phyloP scores from a whole-genome alignment of 2,888 invertebrate genomes.

The Adineta ricciae region DNA sequence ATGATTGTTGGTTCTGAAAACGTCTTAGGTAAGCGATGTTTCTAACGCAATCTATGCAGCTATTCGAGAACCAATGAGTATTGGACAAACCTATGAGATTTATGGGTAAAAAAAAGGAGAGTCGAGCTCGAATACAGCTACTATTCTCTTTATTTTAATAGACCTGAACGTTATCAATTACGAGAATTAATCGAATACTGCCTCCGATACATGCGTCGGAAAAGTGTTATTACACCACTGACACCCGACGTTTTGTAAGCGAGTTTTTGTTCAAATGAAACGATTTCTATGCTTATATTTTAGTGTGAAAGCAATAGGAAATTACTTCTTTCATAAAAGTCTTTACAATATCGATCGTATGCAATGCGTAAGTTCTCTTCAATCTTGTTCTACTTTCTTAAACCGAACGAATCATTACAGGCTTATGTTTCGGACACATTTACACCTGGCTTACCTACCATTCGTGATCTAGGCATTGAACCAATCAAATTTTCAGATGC shows the following conservation, averaged over 20 bases:
- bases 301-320: background rate
- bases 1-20: slow-evolving; percentile 20
- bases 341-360: slow-evolving; percentile 27
- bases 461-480: slow-evolving; percentile 30
- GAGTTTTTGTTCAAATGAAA: background rate
- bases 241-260: slow-evolving; percentile 31
- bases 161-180: slow-evolving; percentile 31
- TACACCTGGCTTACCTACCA: slow-evolving; percentile 27
- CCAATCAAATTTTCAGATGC: slow-evolving; percentile 25
- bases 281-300: background rate
- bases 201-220: slow-evolving; percentile 23
- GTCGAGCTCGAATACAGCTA: background rate
- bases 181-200: slow-evolving; percentile 33
- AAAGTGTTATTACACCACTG: slow-evolving; percentile 25
- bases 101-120: background rate
- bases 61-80: slow-evolving; percentile 16
- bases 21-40: slow-evolving; percentile 31
- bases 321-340: slow-evolving; percentile 4
- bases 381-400: no score
- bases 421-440: slow-evolving; percentile 27
- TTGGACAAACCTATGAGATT: background rate
- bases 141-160: background rate
- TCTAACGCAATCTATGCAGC: slow-evolving; percentile 25
- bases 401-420: no score
- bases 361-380: slow-evolving; percentile 21